These are phyloP conservation scores for Peromyscus melanophrys DNA, from an alignment of 2,797 vertebrate species.

Conservation along the genomic window DNA sequence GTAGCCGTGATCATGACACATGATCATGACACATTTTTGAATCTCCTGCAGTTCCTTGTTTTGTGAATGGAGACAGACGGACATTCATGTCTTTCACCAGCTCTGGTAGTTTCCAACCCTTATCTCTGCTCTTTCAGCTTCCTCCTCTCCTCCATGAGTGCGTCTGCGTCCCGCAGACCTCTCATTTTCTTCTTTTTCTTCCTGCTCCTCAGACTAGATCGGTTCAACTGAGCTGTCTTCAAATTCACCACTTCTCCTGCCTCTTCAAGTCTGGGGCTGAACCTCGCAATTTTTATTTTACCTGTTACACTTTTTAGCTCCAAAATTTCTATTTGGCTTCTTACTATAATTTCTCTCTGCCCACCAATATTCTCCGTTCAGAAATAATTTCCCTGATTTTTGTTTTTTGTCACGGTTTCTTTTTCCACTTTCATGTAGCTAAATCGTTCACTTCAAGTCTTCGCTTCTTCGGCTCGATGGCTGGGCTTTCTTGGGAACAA, in stretches of 20 bases:
- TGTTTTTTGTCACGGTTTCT: background rate
- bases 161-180: too few species aligned
- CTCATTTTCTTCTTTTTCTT: background rate
- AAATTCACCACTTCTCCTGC: background rate
- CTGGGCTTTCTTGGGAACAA: background rate
- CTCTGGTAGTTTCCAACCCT: background rate
- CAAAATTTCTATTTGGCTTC: background rate
- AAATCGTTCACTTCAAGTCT: background rate
- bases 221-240: background rate
- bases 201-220: background rate
- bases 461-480: background rate
- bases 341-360: background rate
- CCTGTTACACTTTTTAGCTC: background rate
- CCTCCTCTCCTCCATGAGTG: background rate
- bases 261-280: background rate
- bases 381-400: background rate
- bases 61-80: background rate
- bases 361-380: background rate
- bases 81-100: background rate
- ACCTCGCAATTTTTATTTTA: background rate
- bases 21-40: background rate
- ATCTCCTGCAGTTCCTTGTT: background rate
- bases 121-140: background rate
- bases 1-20: background rate
- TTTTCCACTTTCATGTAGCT: background rate